Evolutionary conservation across 2,797 vertebrate genomes (phyloP), one percentile per base, ranked within the genome.

Genomic region (Austrolebias charrua): DNA sequence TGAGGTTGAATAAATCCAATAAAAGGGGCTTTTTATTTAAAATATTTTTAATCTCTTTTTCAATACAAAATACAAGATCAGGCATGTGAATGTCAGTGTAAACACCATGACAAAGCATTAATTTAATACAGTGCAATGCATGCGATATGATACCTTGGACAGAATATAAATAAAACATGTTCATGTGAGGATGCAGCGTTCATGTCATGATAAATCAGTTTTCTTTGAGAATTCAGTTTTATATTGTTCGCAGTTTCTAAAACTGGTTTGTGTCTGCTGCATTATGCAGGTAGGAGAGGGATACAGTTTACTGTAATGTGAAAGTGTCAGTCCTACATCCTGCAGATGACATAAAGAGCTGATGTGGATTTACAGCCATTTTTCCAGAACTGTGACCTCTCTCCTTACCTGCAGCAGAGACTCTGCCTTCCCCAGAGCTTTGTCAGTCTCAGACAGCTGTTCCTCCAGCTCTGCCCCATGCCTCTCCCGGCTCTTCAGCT

Each of bases 361-460:
- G 43, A 56, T 46, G 64, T 56, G 53, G 55, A 69, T 56, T 84
- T 86, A 89, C 50, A 88, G 79, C 52, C 86, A 82, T 77, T 81
- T 88, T 72, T 91, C 88, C 60, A 76, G 50, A 69, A 75, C 77
- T 20, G 55, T 49, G 35, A 79, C 84, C 77, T 88, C 85, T 88
- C 84, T 89, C 64, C 91, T 92, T 91, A 96, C 98, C 97, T 98
- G 95, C 73, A 99, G 87, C 75, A 94, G 90, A 28, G 86, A 90
- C 81, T 96, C 95, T 0, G 94, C 92, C 66, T 95, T 95, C 74
- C 94, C 94, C 82, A 98, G 88, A 19, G 94, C 93, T 74, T 89
- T 92, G 81, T 94, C 94, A 70, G 94, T 92, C 0, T 95, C 90
- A 69, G 84, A 87, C 48, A 98, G 84, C 75, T 93, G 94, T 72